Conservation (phyloP, 2,113 vertebrate species). For the Pagrus major region DNA sequence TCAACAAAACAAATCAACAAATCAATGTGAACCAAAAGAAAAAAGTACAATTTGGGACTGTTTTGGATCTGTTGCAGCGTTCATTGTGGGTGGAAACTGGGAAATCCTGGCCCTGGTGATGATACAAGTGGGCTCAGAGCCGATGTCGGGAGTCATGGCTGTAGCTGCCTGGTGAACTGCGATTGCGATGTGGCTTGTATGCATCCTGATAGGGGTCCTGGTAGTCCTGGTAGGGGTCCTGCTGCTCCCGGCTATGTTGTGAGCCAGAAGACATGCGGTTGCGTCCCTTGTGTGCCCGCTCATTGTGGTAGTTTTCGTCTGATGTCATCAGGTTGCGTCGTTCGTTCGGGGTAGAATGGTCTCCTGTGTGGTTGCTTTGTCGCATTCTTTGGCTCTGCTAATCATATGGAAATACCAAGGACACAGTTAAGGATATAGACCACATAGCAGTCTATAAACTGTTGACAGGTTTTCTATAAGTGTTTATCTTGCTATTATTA, state of each 20-base stretch:
- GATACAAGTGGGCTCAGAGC: constrained; percentile 87
- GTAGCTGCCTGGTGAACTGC: constrained; percentile 95
- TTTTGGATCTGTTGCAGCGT: constrained; percentile 68
- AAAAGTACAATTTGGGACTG: constrained; percentile 69
- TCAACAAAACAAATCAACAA: constrained; percentile 14
- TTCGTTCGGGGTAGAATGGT: constrained; percentile 91
- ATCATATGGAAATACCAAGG: constrained; percentile 8
- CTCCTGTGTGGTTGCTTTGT: constrained; percentile 91
- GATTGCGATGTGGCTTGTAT: constrained; percentile 94
- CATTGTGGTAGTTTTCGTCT: constrained; percentile 95
- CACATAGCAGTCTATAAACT: background rate
- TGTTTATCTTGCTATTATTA: no score
- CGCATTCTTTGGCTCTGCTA: constrained; percentile 92
- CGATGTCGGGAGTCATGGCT: constrained; percentile 97
- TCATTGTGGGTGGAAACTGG: constrained; percentile 49
- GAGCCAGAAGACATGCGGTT: constrained; percentile 96
- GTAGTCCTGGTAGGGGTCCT: constrained; percentile 96
- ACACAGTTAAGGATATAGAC: background rate
- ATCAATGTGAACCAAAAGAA: background rate
- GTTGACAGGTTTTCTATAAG: no score
- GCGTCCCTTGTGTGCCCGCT: constrained; percentile 95
- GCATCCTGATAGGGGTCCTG: constrained; percentile 91
- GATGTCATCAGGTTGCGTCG: constrained; percentile 92
- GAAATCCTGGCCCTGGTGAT: background rate
- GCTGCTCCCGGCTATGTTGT: constrained; percentile 95